phyloP scores from a whole-genome alignment of 2,888 invertebrate genomes.

The Hoplodrina blanda region DNA sequence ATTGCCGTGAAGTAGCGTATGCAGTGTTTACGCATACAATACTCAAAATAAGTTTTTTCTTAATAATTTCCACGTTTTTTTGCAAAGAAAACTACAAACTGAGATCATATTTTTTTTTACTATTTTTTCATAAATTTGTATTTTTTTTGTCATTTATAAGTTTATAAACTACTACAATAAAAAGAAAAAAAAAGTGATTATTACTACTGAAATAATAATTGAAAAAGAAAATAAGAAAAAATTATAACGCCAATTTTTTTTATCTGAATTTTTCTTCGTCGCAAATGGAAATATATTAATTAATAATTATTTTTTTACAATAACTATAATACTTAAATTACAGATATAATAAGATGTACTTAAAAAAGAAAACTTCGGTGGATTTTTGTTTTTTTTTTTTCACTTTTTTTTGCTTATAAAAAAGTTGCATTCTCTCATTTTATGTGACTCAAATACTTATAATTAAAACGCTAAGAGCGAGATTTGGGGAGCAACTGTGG shows the following conservation, averaged over 20 bases:
- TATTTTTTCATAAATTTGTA: conserved; percentile 79
- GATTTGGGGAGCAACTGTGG: conserved; percentile 39
- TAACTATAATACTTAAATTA: conserved; percentile 63
- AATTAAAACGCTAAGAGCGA: conserved; percentile 26
- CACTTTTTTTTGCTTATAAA: conserved; percentile 46
- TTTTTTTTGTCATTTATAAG: conserved; percentile 82
- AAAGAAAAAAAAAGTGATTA: conserved; percentile 71
- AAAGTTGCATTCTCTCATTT: conserved; percentile 46
- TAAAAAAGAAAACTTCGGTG: conserved; percentile 62
- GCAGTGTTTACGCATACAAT: conserved; percentile 47
- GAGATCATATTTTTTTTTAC: conserved; percentile 85
- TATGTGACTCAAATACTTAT: conserved; percentile 56
- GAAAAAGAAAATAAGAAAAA: conserved; percentile 18
- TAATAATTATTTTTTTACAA: conserved; percentile 55
- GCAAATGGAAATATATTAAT: conserved; percentile 55
- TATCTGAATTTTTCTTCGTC: conserved; percentile 24
- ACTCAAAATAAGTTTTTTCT: conserved; percentile 15
- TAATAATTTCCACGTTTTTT: conserved; percentile 28
- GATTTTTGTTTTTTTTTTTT: conserved; percentile 55
- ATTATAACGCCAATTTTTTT: conserved; percentile 29
- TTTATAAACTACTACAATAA: conserved; percentile 70
- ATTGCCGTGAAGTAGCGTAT: not conserved
- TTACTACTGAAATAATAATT: conserved; percentile 47
- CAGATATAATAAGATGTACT: conserved; percentile 57
- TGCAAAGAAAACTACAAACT: conserved; percentile 62